Evolutionary conservation across 1,140 invertebrate species (phyloP).

Genomic region (Tetragonula clypearis): DNA sequence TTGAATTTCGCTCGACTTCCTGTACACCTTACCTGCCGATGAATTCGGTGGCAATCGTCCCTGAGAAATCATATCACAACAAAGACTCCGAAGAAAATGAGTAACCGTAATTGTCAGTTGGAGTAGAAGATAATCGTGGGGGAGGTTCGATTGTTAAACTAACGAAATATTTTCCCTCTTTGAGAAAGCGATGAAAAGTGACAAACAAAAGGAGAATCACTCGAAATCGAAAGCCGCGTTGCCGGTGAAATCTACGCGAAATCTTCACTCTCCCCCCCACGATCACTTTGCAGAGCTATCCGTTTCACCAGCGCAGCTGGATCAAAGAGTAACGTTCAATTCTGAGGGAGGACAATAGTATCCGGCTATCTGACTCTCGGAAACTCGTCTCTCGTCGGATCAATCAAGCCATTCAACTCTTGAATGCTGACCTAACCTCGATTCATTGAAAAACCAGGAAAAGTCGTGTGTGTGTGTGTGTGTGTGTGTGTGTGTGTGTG

Average conservation of each 20-base stretch:
- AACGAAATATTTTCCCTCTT: too few species aligned
- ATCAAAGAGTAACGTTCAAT: background rate
- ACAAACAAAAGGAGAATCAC: too few species aligned
- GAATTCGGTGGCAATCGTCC: background rate
- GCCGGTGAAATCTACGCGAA: too few species aligned
- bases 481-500: background rate
- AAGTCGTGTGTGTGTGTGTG: background rate
- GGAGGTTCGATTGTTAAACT: too few species aligned
- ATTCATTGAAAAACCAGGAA: background rate
- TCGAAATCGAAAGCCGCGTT: too few species aligned
- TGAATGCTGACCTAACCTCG: background rate
- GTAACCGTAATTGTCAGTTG: too few species aligned
- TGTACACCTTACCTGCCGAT: background rate
- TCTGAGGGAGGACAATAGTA: background rate
- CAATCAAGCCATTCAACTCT: background rate
- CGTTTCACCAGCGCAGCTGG: background rate
- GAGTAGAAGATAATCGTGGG: too few species aligned
- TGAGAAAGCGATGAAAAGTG: too few species aligned
- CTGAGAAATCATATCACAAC: background rate
- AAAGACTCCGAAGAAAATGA: background rate
- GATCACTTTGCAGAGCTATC: too few species aligned
- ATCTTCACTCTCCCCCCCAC: too few species aligned
- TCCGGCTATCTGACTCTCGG: too few species aligned
- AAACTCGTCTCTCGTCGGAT: background rate
- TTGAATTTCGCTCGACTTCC: background rate